A percentile compares a stretch with the other conserved stretches of the same genome.
Evolutionary conservation across 2,797 vertebrate genomes (phyloP).

Genomic region (Argentina silus): DNA sequence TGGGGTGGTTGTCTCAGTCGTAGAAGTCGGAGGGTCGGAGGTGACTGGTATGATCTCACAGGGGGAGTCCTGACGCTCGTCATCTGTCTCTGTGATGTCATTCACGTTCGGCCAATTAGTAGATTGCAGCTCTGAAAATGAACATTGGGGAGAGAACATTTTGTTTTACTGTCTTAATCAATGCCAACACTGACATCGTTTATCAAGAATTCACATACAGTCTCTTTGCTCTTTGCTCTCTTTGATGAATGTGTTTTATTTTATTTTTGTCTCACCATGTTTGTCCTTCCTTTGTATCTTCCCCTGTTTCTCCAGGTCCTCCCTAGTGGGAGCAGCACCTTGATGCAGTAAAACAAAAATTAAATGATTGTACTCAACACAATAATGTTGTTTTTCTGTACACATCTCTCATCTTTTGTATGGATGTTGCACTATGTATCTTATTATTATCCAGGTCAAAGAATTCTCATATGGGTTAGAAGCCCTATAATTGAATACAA

Average conservation of each 20-base stretch:
- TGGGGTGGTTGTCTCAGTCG: background rate
- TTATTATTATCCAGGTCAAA: no score
- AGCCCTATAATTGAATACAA: background rate
- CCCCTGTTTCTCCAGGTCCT: background rate
- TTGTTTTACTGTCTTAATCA: background rate
- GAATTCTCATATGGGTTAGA: background rate
- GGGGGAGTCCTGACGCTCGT: background rate
- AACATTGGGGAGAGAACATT: background rate
- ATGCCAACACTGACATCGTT: no score
- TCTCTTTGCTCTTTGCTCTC: no score
- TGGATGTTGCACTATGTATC: no score
- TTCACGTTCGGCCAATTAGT: background rate
- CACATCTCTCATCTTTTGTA: no score
- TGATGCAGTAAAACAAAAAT: background rate
- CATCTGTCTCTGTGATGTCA: background rate
- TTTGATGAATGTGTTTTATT: no score
- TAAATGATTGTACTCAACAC: background rate
- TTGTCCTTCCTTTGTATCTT: background rate
- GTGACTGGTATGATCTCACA: conserved; percentile 18
- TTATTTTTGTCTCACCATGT: background rate
- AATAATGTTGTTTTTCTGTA: background rate
- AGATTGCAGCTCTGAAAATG: background rate
- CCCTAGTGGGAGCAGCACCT: conserved; percentile 17
- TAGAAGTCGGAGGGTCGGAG: conserved; percentile 3
- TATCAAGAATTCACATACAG: no score